Evolutionary conservation across 2,797 vertebrate species (phyloP).

Genomic region (Poeciliopsis gracilis): DNA sequence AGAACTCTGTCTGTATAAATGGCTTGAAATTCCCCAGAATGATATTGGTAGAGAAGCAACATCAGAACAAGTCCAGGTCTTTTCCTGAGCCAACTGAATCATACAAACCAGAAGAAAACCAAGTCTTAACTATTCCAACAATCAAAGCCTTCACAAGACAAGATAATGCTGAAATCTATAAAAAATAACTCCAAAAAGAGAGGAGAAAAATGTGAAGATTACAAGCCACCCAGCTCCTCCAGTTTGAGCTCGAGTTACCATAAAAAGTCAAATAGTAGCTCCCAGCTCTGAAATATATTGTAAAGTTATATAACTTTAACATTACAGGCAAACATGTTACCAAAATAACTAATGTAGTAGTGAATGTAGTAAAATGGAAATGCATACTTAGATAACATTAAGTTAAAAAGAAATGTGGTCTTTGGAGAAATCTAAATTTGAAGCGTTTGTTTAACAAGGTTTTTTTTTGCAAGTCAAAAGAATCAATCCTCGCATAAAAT

Average conservation of each 20-base stretch:
- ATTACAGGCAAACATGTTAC: not conserved
- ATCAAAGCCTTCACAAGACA: no score
- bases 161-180: not conserved
- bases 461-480: not conserved
- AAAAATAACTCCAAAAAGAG: not conserved
- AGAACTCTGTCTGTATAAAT: not conserved
- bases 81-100: not conserved
- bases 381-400: not conserved
- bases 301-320: not conserved
- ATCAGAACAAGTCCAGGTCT: not conserved
- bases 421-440: not conserved
- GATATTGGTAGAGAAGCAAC: not conserved
- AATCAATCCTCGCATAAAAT: not conserved
- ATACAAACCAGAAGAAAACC: not conserved
- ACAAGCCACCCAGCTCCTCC: not conserved
- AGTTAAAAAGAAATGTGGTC: not conserved
- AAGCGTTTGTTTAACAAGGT: not conserved
- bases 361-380: not conserved
- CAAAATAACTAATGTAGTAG: not conserved
- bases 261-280: constrained; percentile 1
- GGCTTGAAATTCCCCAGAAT: not conserved
- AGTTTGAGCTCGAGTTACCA: not conserved
- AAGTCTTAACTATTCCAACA: not conserved
- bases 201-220: not conserved
- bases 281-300: not conserved